Base-by-base conservation (phyloP, 1,140 invertebrate species). In the Rhyzopertha dominica region DNA sequence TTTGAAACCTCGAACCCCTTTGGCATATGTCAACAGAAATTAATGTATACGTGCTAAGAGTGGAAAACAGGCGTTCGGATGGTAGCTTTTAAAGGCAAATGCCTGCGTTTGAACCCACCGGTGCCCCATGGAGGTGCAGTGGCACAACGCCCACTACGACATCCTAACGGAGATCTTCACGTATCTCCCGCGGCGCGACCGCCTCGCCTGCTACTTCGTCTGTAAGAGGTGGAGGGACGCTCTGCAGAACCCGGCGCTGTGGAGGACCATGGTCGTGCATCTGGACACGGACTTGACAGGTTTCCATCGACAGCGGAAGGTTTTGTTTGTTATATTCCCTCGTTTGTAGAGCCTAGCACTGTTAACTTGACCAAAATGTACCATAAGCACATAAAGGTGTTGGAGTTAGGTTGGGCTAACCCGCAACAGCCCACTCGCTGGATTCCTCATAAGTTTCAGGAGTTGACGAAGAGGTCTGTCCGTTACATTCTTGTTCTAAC, bases 251-350 rank as follows among this genome's bases (percentile, higher is more conserved):
- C 17, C 31, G 3, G 17, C 25, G 3, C 39, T 57, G 12, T 59
- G 57, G 57, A 52, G 48, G 38, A 49, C 38, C 13, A 42, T 59
- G 20, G 22, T 44, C n/a, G 46, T 59, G 1, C 34, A 46, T 23
- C 32, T 59, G 13, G 56, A 59, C 14, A 23, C 23, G 14, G 56
- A 59, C 14, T 47, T 59, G 16, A 37, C 49, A 25, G 47, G 53
- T 56, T n/a, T n/a, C n/a, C n/a, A n/a, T n/a, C n/a, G n/a, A n/a
- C n/a, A n/a, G n/a, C n/a, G n/a, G n/a, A n/a, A 34, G 13, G 19
- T 22, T n/a, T 16, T 20, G 23, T 17, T 18, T 13, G 10, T 19
- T 30, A 5, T 30, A 13, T 13, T 19, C 12, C 4, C 7, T 22
- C 12, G 9, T 34, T 49, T 49, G n/a, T 38, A 43, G 54, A 57